phyloP scores from a whole-genome alignment of 1,140 invertebrate species.

The Sitobion miscanthi region DNA sequence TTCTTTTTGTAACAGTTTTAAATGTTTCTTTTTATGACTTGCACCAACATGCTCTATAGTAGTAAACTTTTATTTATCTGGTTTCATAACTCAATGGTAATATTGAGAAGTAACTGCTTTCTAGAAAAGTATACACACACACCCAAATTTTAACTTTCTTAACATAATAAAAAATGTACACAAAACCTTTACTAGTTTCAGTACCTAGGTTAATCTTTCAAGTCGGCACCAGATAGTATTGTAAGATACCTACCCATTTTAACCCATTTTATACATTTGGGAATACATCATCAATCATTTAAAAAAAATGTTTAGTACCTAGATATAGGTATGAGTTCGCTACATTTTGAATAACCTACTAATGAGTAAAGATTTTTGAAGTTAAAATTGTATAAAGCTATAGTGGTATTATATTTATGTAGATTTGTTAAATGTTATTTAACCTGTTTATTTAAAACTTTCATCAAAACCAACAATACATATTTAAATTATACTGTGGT shows the following conservation, averaged over 20 bases:
- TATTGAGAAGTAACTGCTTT: background rate
- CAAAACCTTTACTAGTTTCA: background rate
- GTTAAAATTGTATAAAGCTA: background rate
- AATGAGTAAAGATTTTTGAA: background rate
- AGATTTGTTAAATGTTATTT: background rate
- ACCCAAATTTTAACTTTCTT: background rate
- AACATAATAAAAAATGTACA: background rate
- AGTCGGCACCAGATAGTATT: background rate
- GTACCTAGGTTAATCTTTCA: background rate
- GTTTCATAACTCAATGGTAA: slow-evolving; percentile 3
- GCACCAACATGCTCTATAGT: background rate
- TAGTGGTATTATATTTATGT: background rate
- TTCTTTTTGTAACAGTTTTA: background rate
- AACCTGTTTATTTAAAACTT: background rate
- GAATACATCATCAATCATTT: background rate
- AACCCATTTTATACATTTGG: background rate
- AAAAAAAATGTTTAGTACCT: background rate
- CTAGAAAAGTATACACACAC: background rate
- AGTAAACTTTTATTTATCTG: background rate
- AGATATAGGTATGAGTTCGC: background rate
- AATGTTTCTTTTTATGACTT: background rate
- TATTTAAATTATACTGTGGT: background rate
- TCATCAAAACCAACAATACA: background rate
- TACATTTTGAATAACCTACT: background rate
- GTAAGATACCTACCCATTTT: background rate